A percentile compares a stretch with the other conserved stretches of the same genome.
Evolutionary conservation across 92 coral and sea anemone species (phyloP).

Genomic region (Zoanthus gigantus): DNA sequence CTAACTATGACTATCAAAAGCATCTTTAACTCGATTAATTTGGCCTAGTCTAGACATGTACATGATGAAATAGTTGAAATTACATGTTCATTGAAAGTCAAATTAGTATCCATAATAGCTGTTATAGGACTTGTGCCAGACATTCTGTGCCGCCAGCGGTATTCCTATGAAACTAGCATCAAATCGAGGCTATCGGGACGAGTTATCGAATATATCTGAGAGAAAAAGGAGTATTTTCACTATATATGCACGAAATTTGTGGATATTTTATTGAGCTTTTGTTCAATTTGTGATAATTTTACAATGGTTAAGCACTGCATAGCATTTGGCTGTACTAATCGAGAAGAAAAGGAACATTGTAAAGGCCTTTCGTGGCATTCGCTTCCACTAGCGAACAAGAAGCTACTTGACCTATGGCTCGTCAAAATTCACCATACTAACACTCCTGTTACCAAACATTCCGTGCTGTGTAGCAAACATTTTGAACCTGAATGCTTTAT

Average conservation of each 20-base stretch:
- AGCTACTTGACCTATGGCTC: slow-evolving; percentile 2
- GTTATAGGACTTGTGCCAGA: not conserved
- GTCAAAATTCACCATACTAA: not conserved
- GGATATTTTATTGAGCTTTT: not conserved
- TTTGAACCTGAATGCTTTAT: not conserved
- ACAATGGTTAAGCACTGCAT: not conserved
- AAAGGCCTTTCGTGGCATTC: not conserved
- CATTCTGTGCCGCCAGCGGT: not conserved
- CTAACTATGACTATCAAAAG: slow-evolving; percentile 14
- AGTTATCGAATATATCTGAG: not conserved
- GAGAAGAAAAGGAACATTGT: not conserved
- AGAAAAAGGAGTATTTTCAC: not conserved
- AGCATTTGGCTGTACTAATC: slow-evolving; percentile 1
- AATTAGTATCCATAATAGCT: slow-evolving; percentile 16
- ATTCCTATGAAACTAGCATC: not conserved
- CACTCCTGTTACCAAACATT: slow-evolving; percentile 9
- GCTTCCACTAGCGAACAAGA: not conserved
- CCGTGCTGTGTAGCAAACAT: not conserved
- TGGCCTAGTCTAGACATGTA: slow-evolving; percentile 42
- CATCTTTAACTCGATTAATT: slow-evolving; percentile 53
- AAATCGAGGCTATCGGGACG: not conserved
- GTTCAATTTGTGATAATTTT: not conserved
- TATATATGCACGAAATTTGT: not conserved
- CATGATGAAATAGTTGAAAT: slow-evolving; percentile 41
- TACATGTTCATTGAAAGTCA: slow-evolving; percentile 39